These are phyloP conservation scores for Caradrina kadenii DNA, from an alignment of 2,888 invertebrate species.

Conservation along the genomic window DNA sequence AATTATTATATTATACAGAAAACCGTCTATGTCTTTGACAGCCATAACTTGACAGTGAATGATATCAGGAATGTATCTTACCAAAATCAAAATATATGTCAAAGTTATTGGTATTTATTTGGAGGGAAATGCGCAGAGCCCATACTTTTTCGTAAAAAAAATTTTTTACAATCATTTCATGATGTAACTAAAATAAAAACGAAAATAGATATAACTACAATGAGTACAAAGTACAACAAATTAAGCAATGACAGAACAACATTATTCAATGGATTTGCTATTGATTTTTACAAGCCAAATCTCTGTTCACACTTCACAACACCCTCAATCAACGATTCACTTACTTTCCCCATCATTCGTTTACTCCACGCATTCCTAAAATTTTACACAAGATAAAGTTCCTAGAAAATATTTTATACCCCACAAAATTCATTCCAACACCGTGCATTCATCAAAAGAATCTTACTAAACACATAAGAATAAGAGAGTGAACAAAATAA, in stretches of 20 bases:
- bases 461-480: conserved; percentile 53
- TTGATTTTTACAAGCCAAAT: neutral
- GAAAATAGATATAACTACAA: too few species aligned
- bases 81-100: too few species aligned
- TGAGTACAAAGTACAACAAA: too few species aligned
- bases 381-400: conserved; percentile 12
- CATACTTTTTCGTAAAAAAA: too few species aligned
- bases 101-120: too few species aligned
- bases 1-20: conserved; percentile 7
- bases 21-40: neutral
- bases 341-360: neutral
- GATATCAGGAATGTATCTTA: too few species aligned
- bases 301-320: neutral
- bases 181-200: too few species aligned
- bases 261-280: too few species aligned
- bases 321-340: neutral
- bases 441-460: conserved; percentile 48
- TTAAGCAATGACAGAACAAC: too few species aligned
- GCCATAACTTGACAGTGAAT: neutral
- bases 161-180: too few species aligned
- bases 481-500: conserved; percentile 52
- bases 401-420: conserved; percentile 15
- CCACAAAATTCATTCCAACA: conserved; percentile 34
- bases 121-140: too few species aligned
- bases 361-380: conserved; percentile 1